Evolutionary conservation across 2,888 invertebrate species (phyloP).

Genomic region (Nomada hirtipes): DNA sequence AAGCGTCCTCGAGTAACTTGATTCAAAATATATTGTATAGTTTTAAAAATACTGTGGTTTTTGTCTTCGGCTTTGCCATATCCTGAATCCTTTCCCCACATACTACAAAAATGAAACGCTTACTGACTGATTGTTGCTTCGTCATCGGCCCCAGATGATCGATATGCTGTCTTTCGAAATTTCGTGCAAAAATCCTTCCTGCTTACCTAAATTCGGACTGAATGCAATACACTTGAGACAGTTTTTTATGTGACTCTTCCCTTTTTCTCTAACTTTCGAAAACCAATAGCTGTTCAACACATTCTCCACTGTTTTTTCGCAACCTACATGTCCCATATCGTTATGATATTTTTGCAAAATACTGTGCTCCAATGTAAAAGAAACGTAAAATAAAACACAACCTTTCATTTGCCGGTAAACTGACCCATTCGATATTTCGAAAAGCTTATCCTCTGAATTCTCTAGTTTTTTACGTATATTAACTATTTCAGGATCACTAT

Average conservation of each 20-base stretch:
- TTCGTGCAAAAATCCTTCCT: neutral
- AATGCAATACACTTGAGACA: conserved; percentile 10
- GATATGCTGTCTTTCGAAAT: neutral
- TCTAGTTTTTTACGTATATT: conserved; percentile 10
- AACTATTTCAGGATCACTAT: neutral
- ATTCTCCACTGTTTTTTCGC: neutral
- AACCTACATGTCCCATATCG: conserved; percentile 9
- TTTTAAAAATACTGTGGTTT: too few species aligned
- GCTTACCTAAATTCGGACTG: neutral
- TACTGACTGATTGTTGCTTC: too few species aligned
- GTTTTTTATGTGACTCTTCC: neutral
- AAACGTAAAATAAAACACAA: conserved; percentile 16
- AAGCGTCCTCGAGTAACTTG: too few species aligned
- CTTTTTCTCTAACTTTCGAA: neutral
- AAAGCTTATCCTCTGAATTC: neutral
- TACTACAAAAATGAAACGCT: neutral
- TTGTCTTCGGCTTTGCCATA: too few species aligned
- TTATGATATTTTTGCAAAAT: conserved; percentile 3
- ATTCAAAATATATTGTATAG: too few species aligned
- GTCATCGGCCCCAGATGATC: too few species aligned
- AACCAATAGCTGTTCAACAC: conserved; percentile 12
- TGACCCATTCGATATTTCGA: conserved; percentile 6
- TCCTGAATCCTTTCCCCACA: too few species aligned
- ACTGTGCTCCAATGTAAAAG: neutral
- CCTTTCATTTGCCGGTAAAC: neutral